Evolutionary conservation across 2,113 vertebrate genomes (phyloP), one percentile per base, ranked within the genome.

Genomic region (Carassius gibelio): DNA sequence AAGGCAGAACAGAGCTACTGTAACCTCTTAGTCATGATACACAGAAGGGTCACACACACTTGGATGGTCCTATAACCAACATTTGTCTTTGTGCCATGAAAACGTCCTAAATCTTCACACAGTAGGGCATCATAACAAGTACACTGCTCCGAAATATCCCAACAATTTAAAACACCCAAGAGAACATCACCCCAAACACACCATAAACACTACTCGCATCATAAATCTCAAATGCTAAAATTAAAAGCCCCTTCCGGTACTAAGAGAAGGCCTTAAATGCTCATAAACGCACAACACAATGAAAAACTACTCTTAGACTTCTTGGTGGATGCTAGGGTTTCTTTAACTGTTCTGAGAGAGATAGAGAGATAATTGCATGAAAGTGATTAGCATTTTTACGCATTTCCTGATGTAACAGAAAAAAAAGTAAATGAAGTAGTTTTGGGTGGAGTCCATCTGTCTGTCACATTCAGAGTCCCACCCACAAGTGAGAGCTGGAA

Each of bases 1-100:
- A 66, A 82, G 69, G 84, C 81, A 87, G 87, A 90, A 89, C 90
- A 89, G 89, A 87, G 82, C 85, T 88, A 89, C 88, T 89, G 87
- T 88, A 87, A 87, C 75, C 86, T 87, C 81, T 87, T 78, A 88
- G 83, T 79, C 85, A 68, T 59, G 59, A 79, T 75, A 62, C 69
- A 77, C 85, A 55, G 55, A 80, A 50, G 68, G 59, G 71, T 62
- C 45, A 82, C 78, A 82, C 42, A 75, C 78, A 75, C 34, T 71
- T 15, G 64, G 26, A 62, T 66, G 15, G 21, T 80, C 82, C 77
- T 61, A 86, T 69, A 48, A 84, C 84, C 78, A 88, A 89, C 64
- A 86, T 82, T 86, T 71, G 85, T 61, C 82, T 84, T 80, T 80
- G 36, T 88, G 88, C 42, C 48, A 82, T 75, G 55, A 36, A 81